phyloP scores from a whole-genome alignment of 2,797 vertebrate species.

The Pangasius sanitwongsei region DNA sequence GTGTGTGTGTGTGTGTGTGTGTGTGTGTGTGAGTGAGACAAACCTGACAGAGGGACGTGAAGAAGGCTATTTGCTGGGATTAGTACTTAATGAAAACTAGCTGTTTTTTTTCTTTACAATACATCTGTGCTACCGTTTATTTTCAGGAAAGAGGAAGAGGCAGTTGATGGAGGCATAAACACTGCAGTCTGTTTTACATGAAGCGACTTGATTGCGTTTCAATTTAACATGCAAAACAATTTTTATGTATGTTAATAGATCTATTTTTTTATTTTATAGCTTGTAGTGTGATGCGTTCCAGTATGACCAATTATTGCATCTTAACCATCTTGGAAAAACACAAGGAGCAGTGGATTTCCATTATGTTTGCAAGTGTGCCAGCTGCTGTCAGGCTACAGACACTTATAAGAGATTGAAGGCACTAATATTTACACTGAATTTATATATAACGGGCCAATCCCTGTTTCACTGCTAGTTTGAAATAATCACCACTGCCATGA shows the following conservation, averaged over 20 bases:
- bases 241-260: not conserved
- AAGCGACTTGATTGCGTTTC: not conserved
- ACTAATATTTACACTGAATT: not conserved
- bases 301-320: not conserved
- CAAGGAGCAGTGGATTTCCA: not conserved
- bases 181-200: slow-evolving; percentile 5
- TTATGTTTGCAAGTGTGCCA: not conserved
- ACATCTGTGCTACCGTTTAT: slow-evolving; percentile 2
- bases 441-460: not conserved
- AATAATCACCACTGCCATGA: not conserved
- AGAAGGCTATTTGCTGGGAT: slow-evolving; percentile 26
- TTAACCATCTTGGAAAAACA: not conserved
- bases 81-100: slow-evolving; percentile 13
- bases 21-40: not conserved
- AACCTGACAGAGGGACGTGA: slow-evolving; percentile 38
- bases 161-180: slow-evolving; percentile 7
- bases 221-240: not conserved
- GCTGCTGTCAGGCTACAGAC: not conserved
- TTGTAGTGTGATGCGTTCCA: not conserved
- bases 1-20: not conserved
- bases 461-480: not conserved
- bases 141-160: not conserved
- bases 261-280: not conserved
- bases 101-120: not conserved
- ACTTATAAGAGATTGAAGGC: not conserved